A percentile compares a stretch with the other conserved stretches of the same genome.
Evolutionary conservation across 2,113 vertebrate species (phyloP).

Genomic region (Guaruba guarouba): DNA sequence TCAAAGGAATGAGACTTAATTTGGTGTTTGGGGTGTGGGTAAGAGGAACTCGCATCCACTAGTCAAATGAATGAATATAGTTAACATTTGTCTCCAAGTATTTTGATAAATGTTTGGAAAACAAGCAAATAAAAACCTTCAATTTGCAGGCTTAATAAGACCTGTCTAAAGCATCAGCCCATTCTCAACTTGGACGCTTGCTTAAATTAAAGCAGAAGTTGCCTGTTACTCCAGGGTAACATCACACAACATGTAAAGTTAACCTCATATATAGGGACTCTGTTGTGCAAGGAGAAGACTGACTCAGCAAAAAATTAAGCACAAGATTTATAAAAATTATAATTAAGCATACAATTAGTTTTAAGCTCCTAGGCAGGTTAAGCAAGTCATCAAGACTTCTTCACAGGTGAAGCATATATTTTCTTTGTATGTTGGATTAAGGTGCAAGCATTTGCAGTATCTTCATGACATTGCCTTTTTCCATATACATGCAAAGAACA

Average conservation of each 20-base stretch:
- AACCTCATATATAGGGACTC: no score
- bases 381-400: not conserved
- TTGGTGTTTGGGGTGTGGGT: not conserved
- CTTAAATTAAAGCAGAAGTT: not conserved
- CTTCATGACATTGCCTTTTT: not conserved
- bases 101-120: not conserved
- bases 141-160: not conserved
- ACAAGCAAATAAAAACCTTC: not conserved
- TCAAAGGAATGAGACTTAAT: not conserved
- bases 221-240: not conserved
- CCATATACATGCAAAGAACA: not conserved
- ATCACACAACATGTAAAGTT: rapidly evolving
- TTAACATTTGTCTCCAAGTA: not conserved
- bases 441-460: not conserved
- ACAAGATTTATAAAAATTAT: not conserved
- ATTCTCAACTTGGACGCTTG: not conserved
- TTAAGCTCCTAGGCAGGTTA: not conserved
- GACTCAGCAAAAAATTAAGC: not conserved
- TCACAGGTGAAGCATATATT: not conserved
- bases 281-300: not conserved
- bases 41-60: not conserved
- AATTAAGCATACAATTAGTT: not conserved
- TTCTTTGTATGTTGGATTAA: not conserved
- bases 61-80: not conserved
- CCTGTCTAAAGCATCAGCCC: not conserved